A percentile compares a stretch with the other conserved stretches of the same genome.
These are phyloP conservation scores for Brachionus manjavacas DNA, from an alignment of 1,140 invertebrate species.

Conservation along the genomic window DNA sequence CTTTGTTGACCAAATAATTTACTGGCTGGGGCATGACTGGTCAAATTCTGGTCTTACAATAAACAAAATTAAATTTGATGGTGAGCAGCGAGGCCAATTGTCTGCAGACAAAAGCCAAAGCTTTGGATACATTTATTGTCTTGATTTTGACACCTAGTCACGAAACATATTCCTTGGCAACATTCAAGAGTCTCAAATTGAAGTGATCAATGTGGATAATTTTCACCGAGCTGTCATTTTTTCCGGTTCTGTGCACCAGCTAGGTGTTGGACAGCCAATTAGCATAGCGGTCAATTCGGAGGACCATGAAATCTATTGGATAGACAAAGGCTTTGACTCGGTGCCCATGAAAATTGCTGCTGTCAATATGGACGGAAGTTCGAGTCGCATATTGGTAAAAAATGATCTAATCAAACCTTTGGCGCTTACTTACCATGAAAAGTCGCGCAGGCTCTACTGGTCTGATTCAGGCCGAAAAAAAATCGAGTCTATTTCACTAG, in stretches of 20 bases:
- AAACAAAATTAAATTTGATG: conserved; percentile 74
- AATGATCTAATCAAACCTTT: no score
- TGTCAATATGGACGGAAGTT: conserved; percentile 86
- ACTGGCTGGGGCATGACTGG: conserved; percentile 10
- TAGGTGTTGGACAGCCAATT: not conserved
- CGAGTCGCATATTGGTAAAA: conserved; percentile 66
- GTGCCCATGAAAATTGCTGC: conserved; percentile 82
- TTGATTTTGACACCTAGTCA: conserved; percentile 93
- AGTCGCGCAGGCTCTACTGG: conserved; percentile 50
- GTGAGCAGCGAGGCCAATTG: conserved; percentile 79
- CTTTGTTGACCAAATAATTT: not conserved
- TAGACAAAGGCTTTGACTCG: conserved; percentile 84
- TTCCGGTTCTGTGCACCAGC: not conserved
- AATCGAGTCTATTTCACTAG: conserved; percentile 43
- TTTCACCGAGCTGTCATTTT: conserved; percentile 40
- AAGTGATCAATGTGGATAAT: conserved; percentile 68
- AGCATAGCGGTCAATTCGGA: not conserved
- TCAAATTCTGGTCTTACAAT: conserved; percentile 63
- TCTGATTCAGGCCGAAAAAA: conserved; percentile 46
- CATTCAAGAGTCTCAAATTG: conserved; percentile 80
- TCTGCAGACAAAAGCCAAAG: conserved; percentile 66
- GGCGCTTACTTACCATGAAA: conserved; percentile 47
- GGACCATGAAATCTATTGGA: conserved; percentile 79
- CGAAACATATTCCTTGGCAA: conserved; percentile 91
- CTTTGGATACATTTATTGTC: conserved; percentile 79